Evolutionary conservation across 1,140 invertebrate genomes (phyloP), one percentile per base, ranked within the genome.

Genomic region (Ephestia elutella): DNA sequence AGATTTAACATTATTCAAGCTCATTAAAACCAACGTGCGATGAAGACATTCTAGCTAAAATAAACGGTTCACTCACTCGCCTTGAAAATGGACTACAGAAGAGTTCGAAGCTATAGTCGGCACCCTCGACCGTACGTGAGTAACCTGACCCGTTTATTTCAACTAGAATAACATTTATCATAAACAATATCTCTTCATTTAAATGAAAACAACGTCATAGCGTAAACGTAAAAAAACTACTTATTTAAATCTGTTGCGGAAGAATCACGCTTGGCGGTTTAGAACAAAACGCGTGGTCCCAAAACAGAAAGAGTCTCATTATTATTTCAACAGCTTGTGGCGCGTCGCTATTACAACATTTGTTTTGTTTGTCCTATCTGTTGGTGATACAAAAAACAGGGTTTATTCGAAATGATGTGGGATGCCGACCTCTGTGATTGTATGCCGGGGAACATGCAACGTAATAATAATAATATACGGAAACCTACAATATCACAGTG

Each of bases 321-420:
- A 62, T 59, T 63, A 55, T 58, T 63, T 63, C 57, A 62, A 44
- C 53, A 55, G 54, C 25, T 56, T 54, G 54, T 50, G 55, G 49
- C 54, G 49, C 54, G 49, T 28, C 35, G 38, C 32, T 38, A 56
- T 56, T 56, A 56, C 18, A 50, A 50, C 28, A 32, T 25, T 57
- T 49, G 56, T 57, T 49, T 50, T 57, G 56, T 56, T 56, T 57
- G 48, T 11, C 19, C 44, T 49, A 17, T 57, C 20, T 55, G 30
- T 19, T n/a, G 25, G 5, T 15, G 10, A 15, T 44, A 44, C 38
- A 15, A 44, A 44, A 44, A 44, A 44, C 13, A 44, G 38, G 1
- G 30, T 44, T 44, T 44, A 44, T 44, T 44, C 15, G 15, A 15
- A 44, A 44, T 44, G 38, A 44, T 10, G 7, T 10, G 38, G 38